Conservation (phyloP, 2,113 vertebrate genomes). For the Dipodomys stephensi region DNA sequence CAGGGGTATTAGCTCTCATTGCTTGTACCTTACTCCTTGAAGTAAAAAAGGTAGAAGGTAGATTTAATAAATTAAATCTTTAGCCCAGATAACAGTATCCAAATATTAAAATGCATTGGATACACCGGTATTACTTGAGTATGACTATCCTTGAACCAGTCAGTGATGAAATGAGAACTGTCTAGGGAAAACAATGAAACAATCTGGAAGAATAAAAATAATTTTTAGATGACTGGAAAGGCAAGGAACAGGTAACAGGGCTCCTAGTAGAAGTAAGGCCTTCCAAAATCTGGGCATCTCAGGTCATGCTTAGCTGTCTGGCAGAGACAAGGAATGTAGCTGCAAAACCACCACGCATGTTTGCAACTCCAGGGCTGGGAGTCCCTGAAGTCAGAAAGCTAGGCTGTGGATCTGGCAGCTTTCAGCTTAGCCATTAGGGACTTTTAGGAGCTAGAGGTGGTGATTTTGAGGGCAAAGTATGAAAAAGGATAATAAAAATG, state of each 20-base stretch:
- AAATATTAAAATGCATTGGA: neutral
- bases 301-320: neutral
- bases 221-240: neutral
- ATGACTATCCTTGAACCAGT: neutral
- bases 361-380: neutral
- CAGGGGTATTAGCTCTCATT: neutral
- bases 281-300: neutral
- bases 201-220: slow-evolving; percentile 38
- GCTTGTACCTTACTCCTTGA: neutral
- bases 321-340: neutral
- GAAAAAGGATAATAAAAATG: neutral
- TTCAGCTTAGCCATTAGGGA: neutral
- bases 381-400: neutral
- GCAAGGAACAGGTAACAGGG: neutral
- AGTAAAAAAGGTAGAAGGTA: slow-evolving; percentile 19
- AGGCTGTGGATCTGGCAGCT: neutral
- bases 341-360: neutral
- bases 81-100: neutral
- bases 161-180: neutral
- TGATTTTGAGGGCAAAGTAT: neutral
- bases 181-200: neutral
- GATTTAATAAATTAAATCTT: neutral
- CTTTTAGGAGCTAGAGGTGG: neutral
- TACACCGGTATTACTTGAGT: neutral
- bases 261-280: neutral